A percentile compares a stretch with the other conserved stretches of the same genome.
phyloP scores from a whole-genome alignment of 1,140 invertebrate species.

The Drosophila obscura region DNA sequence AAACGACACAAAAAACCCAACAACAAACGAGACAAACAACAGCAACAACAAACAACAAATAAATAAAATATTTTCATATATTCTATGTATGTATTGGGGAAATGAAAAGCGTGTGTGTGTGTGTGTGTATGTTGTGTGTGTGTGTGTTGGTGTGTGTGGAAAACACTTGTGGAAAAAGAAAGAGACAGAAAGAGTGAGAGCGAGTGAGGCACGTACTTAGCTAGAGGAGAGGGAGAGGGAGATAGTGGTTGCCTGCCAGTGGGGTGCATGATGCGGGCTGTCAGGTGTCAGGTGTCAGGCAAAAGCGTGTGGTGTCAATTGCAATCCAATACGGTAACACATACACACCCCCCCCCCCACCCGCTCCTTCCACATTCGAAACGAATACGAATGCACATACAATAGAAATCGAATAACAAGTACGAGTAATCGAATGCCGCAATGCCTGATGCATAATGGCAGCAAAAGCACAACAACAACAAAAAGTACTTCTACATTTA shows the following conservation, averaged over 20 bases:
- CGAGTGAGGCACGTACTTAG: not conserved
- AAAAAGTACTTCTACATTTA: too few species aligned
- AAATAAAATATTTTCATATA: too few species aligned
- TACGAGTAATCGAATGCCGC: too few species aligned
- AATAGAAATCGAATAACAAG: not conserved
- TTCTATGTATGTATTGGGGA: slow-evolving; percentile 4
- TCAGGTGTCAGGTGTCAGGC: not conserved
- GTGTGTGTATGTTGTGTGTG: not conserved
- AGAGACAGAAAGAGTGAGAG: slow-evolving; percentile 4
- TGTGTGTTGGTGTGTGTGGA: too few species aligned
- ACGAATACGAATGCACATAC: not conserved
- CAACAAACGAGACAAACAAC: too few species aligned
- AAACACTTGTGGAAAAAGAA: not conserved
- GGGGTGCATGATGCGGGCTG: not conserved
- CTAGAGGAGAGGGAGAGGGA: not conserved
- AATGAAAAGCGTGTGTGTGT: slow-evolving; percentile 36
- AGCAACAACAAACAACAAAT: too few species aligned
- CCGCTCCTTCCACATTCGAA: too few species aligned
- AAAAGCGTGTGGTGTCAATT: slow-evolving; percentile 3
- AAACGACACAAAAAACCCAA: slow-evolving; percentile 14
- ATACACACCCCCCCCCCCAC: not conserved
- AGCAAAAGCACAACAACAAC: too few species aligned
- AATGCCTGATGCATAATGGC: too few species aligned
- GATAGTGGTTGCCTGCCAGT: not conserved
- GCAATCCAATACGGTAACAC: slow-evolving; percentile 6